Evolutionary conservation across 1,140 invertebrate genomes (phyloP), one percentile per base, ranked within the genome.

Genomic region (Drosophila yakuba): DNA sequence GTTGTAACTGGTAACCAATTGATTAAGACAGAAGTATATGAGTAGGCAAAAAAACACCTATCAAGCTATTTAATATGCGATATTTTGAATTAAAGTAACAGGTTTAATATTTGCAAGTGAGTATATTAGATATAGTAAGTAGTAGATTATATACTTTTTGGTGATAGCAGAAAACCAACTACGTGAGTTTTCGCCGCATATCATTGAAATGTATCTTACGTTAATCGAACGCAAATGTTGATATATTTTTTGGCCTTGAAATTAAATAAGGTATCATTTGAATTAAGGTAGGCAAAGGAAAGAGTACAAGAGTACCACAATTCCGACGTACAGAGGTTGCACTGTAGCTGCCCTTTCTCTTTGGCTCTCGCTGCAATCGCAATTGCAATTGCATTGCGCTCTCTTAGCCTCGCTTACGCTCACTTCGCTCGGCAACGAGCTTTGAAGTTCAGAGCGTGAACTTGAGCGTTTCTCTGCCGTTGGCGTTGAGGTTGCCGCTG

Each of bases 371-470:
- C 8, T 39, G 17, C 35, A 25, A 35, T n/a, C 51, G 64, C 58
- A 25, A 25, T 12, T 52, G 64, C 58, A 50, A 44, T 32, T 64
- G 64, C 43, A 57, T 39, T 45, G 35, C 56, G 48, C 41, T 50
- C 45, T 68, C 23, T 68, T 55, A 38, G 15, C 41, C 41, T 47
- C 52, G 44, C 35, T 89, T 67, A 58, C 32, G 32, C 32, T 32
- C 32, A 67, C 77, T 76, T 78, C 80, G 82, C 75, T 86, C 20
- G 20, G 20, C 1, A 86, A 86, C 71, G 77, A 89, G 84, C 84
- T 89, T 84, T 89, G 85, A 89, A 89, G 84, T 89, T 89, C 84
- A 89, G 80, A 83, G 77, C 77, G 71, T 89, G 84, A 89, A 89
- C 84, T 89, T 89, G 84, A 89, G 84, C 58, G 44, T 59, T 57